Evolutionary conservation across 53 echinoderm and acorn worm species (phyloP).

Genomic region (Arbacia lixula): DNA sequence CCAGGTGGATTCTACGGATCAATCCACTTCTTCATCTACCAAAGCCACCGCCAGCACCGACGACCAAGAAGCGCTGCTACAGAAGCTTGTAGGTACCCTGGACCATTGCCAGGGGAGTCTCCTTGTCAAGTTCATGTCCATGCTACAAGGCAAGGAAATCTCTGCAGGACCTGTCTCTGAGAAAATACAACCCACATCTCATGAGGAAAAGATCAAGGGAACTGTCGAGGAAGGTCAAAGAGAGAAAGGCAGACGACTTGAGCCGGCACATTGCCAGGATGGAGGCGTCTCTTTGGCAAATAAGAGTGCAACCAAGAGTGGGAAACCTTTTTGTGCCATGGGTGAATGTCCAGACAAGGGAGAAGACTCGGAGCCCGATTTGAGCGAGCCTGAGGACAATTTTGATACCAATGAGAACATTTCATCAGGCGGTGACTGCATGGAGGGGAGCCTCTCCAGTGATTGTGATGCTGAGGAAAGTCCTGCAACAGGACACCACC

Average conservation of each 20-base stretch:
- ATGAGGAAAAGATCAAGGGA: too few relatives aligned
- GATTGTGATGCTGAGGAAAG: slow-evolving; percentile 7
- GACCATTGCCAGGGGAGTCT: slow-evolving; percentile 1
- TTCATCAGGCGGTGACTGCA: background rate
- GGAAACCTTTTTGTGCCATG: too few relatives aligned
- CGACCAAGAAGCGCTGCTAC: background rate
- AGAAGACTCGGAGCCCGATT: background rate
- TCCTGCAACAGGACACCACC: too few relatives aligned
- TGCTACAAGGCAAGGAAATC: slow-evolving; percentile 2
- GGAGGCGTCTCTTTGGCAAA: too few relatives aligned
- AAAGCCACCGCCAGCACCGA: background rate
- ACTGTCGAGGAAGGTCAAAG: too few relatives aligned
- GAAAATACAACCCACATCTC: too few relatives aligned
- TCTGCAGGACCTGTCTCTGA: background rate
- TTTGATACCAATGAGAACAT: background rate
- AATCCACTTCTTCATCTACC: background rate
- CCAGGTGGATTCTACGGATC: too few relatives aligned
- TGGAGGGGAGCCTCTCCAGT: background rate
- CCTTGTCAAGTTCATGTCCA: slow-evolving; percentile 26
- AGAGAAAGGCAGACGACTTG: too few relatives aligned
- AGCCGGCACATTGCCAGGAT: too few relatives aligned
- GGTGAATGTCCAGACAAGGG: background rate
- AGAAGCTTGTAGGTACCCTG: slow-evolving; percentile 7
- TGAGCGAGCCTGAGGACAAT: background rate
- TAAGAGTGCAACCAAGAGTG: too few relatives aligned